Evolutionary conservation across 2,797 vertebrate genomes (phyloP), one percentile per base, ranked within the genome.

Genomic region (Valencia hispanica): DNA sequence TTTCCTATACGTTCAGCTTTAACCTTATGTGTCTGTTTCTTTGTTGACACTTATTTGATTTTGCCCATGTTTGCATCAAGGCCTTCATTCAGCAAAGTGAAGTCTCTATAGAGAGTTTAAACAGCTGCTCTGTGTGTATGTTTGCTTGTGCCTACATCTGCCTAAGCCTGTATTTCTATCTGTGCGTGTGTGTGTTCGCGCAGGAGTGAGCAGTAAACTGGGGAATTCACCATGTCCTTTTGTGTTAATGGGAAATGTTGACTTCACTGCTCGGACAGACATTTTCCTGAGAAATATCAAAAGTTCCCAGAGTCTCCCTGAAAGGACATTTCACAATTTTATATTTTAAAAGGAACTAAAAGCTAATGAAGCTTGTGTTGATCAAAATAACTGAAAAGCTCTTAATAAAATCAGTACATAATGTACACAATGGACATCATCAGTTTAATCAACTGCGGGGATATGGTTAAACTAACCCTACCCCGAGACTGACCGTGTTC

Each of bases 41-140:
- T 79, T 77, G 78, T 87, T 80, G 36, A 27, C 7, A 25, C 30
- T 22, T 71, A 63, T 87, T 83, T 80, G 73, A 81, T 80, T 88
- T 79, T 45, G 53, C 61, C 70, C 79, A 53, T 78, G 81, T 89
- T 74, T 78, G 80, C 80, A 36, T 70, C 17, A 2, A 70, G 70
- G 47, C 30, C 1, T 0, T 73, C 75, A 90, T 86, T 92, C 88
- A 85, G 47, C 75, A 18, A 78, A 10, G 53, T 63, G 66, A 57
- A 18, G 61, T 69, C 78, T 83, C 78, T 48, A 69, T 57, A 68
- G 75, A 82, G 25, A 87, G 90, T 93, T 93, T 93, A 81, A 93
- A 92, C 92, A 93, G 93, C 93, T 94, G 92, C 88, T 87, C 50
- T 71, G 70, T 84, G 85, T 78, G 81, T 70, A 50, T 83, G 84